Conservation (phyloP, 2,797 vertebrate genomes). For the Rhadinocentrus ornatus region DNA sequence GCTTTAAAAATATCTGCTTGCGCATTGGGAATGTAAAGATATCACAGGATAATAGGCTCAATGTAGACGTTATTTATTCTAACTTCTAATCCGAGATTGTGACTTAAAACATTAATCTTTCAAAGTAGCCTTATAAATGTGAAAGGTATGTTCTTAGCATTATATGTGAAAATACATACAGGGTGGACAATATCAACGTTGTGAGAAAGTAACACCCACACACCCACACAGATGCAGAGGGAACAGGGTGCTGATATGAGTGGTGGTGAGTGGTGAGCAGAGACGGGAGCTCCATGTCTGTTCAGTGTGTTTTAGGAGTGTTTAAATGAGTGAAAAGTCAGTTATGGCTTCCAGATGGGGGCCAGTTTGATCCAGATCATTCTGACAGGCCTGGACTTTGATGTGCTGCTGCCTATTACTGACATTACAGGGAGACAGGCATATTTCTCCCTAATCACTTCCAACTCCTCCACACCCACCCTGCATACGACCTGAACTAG, state of each 20-base stretch:
- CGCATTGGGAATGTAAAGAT: slow-evolving; percentile 20
- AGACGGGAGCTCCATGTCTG: slow-evolving; percentile 81
- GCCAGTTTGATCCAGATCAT: slow-evolving; percentile 83
- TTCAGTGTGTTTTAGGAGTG: slow-evolving; percentile 81
- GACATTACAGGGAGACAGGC: slow-evolving; percentile 82
- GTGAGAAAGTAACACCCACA: slow-evolving; percentile 30
- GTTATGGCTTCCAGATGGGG: slow-evolving; percentile 86
- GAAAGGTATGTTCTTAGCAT: slow-evolving; percentile 55
- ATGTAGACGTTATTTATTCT: slow-evolving; percentile 18
- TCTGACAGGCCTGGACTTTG: slow-evolving; percentile 85
- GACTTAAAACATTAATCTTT: slow-evolving; percentile 69
- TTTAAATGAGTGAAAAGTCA: slow-evolving; percentile 86
- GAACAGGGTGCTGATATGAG: slow-evolving; percentile 71
- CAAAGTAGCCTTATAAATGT: slow-evolving; percentile 58
- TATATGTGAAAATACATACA: slow-evolving; percentile 40
- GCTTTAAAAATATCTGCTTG: slow-evolving; percentile 46
- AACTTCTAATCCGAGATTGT: slow-evolving; percentile 31
- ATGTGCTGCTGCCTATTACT: slow-evolving; percentile 87
- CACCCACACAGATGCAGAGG: slow-evolving; percentile 36
- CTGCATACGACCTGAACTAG: slow-evolving; percentile 32
- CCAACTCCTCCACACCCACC: slow-evolving; percentile 72
- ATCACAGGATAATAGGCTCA: slow-evolving; percentile 14
- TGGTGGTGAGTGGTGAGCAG: slow-evolving; percentile 75
- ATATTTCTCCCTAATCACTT: slow-evolving; percentile 83
- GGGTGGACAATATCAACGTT: slow-evolving; percentile 28